phyloP scores from a whole-genome alignment of 2,113 vertebrate species.

The Xyrauchen texanus region DNA sequence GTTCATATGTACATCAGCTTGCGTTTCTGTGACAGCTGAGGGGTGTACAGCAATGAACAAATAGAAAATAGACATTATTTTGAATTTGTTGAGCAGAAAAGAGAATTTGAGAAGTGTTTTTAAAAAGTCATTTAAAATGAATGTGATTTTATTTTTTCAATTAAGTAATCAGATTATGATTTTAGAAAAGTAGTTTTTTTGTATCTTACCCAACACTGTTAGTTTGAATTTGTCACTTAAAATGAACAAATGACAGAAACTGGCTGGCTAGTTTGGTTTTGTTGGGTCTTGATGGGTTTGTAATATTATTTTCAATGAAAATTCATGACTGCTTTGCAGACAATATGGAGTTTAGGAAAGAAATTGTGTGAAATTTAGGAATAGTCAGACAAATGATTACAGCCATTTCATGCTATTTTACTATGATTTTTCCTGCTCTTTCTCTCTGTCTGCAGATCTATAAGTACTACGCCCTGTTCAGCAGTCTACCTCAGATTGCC shows the following conservation, averaged over 20 bases:
- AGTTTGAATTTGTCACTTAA: neutral
- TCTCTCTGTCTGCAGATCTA: slow-evolving; percentile 78
- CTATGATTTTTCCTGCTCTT: slow-evolving; percentile 19
- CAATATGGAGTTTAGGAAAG: neutral
- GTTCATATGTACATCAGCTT: too few relatives aligned
- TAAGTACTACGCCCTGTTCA: slow-evolving; percentile 83
- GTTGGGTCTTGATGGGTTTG: neutral
- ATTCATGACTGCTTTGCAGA: neutral
- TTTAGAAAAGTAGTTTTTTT: too few relatives aligned
- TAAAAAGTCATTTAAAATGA: too few relatives aligned
- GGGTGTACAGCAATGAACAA: too few relatives aligned
- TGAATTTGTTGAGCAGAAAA: too few relatives aligned
- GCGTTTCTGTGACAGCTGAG: too few relatives aligned
- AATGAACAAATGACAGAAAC: neutral
- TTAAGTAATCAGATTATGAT: too few relatives aligned
- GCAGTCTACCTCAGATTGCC: slow-evolving; percentile 84
- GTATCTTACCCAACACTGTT: neutral
- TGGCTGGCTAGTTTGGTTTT: neutral
- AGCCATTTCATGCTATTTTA: slow-evolving; percentile 4
- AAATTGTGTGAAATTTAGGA: slow-evolving; percentile 8
- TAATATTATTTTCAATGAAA: neutral
- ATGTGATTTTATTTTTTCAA: too few relatives aligned
- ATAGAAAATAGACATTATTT: too few relatives aligned
- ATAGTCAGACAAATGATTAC: neutral
- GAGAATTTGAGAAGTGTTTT: too few relatives aligned